Evolutionary conservation across 2,888 invertebrate genomes (phyloP).

Genomic region (Perdita meconis): DNA sequence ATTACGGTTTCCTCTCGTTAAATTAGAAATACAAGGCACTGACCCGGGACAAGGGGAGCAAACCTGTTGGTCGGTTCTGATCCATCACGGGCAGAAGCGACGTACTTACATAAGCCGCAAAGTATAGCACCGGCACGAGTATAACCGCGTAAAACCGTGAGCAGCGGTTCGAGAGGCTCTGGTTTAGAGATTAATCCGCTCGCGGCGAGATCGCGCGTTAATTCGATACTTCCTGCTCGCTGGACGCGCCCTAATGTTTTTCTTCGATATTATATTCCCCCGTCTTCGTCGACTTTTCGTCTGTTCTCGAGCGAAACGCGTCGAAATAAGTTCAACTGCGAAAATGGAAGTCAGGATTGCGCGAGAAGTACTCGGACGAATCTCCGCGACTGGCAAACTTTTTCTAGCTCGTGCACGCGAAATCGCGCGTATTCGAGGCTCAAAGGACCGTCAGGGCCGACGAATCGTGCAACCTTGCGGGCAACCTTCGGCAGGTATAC

Average conservation of each 20-base stretch:
- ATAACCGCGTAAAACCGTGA: conserved; percentile 16
- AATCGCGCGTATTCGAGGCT: conserved; percentile 62
- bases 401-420: conserved; percentile 34
- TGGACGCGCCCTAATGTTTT: conserved; percentile 62
- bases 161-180: conserved; percentile 18
- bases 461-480: conserved; percentile 63
- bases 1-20: conserved; percentile 25
- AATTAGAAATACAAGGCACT: conserved; percentile 31
- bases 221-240: conserved; percentile 79
- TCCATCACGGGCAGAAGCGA: conserved; percentile 7
- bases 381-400: not conserved
- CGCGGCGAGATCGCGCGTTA: conserved; percentile 73
- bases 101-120: conserved; percentile 39
- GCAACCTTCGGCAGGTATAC: conserved; percentile 66
- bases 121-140: conserved; percentile 31
- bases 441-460: conserved; percentile 61
- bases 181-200: conserved; percentile 53
- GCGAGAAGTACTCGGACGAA: not conserved
- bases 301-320: not conserved
- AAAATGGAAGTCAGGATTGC: no score
- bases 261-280: conserved; percentile 43
- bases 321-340: no score
- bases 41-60: conserved; percentile 55
- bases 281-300: not conserved
- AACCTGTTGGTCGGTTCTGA: conserved; percentile 48